Evolutionary conservation across 2,797 vertebrate genomes (phyloP).

Genomic region (Heterohyrax brucei): DNA sequence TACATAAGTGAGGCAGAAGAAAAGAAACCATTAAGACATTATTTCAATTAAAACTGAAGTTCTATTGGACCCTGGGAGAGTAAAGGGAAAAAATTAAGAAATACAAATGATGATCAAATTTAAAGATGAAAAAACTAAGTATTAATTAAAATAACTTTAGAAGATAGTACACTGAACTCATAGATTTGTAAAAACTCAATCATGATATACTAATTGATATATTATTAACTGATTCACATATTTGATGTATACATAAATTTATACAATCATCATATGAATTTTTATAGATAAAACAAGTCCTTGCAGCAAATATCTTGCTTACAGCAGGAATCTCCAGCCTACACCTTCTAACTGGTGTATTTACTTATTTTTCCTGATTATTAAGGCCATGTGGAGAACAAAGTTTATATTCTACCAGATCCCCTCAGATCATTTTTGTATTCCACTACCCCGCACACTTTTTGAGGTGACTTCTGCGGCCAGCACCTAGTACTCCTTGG

Average conservation of each 20-base stretch:
- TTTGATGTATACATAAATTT: not conserved
- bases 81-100: not conserved
- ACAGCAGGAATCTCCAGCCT: not conserved
- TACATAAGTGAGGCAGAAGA: not conserved
- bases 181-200: conserved; percentile 32
- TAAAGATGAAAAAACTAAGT: not conserved
- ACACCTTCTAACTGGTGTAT: not conserved
- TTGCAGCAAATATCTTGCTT: not conserved
- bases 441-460: not conserved
- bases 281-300: conserved; percentile 21
- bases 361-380: not conserved
- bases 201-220: not conserved
- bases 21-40: not conserved
- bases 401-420: not conserved
- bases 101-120: not conserved
- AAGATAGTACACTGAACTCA: not conserved
- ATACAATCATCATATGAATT: not conserved
- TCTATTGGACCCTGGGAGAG: not conserved
- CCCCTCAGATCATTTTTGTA: not conserved
- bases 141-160: not conserved
- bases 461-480: not conserved
- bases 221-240: not conserved
- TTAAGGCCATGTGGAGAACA: not conserved
- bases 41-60: not conserved
- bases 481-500: not conserved